Percentiles rank a stretch among this genome's conserved stretches.
Evolutionary conservation across 2,888 invertebrate genomes (phyloP).

Genomic region (Saturnia pavonia): DNA sequence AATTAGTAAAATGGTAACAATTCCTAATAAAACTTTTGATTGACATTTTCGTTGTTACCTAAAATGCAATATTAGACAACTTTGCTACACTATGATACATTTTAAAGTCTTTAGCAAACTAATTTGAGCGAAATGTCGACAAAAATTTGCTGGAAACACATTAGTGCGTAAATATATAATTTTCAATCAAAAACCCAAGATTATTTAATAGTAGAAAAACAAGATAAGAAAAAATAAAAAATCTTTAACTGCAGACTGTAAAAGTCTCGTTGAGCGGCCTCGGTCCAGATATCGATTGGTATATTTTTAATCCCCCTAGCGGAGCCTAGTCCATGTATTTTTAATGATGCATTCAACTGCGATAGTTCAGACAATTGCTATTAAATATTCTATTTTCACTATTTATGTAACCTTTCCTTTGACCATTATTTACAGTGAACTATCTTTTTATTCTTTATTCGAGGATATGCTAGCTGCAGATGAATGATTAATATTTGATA

Average conservation of each 20-base stretch:
- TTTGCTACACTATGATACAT: too few species aligned
- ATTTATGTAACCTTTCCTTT: background rate
- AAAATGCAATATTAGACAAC: too few species aligned
- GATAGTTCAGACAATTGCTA: background rate
- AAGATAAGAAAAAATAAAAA: background rate
- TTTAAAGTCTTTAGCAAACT: background rate
- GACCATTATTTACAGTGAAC: background rate
- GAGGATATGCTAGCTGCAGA: background rate
- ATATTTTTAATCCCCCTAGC: slow-evolving; percentile 8
- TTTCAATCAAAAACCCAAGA: background rate
- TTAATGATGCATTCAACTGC: background rate
- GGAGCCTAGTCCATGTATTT: background rate
- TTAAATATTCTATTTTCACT: slow-evolving; percentile 4
- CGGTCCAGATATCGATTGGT: background rate
- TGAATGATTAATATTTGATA: too few species aligned
- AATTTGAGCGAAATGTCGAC: background rate
- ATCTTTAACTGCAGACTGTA: background rate
- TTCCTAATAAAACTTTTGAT: too few species aligned
- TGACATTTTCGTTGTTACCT: too few species aligned
- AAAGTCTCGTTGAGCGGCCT: background rate
- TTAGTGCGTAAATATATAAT: too few species aligned
- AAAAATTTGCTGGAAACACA: background rate
- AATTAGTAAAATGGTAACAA: too few species aligned
- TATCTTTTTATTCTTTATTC: background rate
- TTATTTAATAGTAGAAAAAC: background rate